Evolutionary conservation across 2,888 invertebrate species (phyloP).

Genomic region (Diachrysia chrysitis): DNA sequence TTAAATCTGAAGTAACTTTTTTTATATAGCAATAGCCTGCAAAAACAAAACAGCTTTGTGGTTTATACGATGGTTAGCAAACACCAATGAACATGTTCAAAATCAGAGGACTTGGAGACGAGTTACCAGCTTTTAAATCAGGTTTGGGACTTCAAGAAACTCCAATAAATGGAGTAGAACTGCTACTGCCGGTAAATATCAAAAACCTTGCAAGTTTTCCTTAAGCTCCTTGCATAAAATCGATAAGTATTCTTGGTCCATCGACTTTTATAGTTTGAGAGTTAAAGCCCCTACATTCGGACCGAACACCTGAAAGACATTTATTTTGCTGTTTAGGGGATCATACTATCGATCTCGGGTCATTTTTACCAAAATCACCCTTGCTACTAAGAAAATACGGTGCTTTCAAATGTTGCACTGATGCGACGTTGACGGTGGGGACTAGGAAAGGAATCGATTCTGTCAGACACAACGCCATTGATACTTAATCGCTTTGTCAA

Average conservation of each 20-base stretch:
- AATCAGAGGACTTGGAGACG: no score
- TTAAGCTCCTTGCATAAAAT: neutral
- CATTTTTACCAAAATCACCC: neutral
- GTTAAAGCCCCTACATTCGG: neutral
- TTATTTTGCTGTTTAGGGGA: conserved; percentile 3
- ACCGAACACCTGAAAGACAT: neutral
- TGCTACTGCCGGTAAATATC: no score
- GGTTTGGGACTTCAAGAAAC: no score
- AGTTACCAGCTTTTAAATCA: no score
- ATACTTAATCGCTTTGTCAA: neutral
- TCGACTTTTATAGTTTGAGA: neutral
- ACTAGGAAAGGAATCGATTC: neutral
- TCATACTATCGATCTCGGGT: neutral
- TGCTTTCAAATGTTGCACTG: neutral
- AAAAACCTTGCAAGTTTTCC: neutral
- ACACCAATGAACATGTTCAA: no score
- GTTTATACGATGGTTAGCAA: no score
- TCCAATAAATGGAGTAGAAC: no score
- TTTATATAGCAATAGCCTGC: no score
- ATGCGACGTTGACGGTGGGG: neutral
- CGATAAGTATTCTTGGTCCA: neutral
- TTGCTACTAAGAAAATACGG: neutral
- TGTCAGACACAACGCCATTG: neutral
- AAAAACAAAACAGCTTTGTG: no score
- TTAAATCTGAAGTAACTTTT: neutral